A percentile compares a stretch with the other conserved stretches of the same genome.
These are phyloP conservation scores for Acronicta psi DNA, from an alignment of 2,888 invertebrate species.

Conservation along the genomic window DNA sequence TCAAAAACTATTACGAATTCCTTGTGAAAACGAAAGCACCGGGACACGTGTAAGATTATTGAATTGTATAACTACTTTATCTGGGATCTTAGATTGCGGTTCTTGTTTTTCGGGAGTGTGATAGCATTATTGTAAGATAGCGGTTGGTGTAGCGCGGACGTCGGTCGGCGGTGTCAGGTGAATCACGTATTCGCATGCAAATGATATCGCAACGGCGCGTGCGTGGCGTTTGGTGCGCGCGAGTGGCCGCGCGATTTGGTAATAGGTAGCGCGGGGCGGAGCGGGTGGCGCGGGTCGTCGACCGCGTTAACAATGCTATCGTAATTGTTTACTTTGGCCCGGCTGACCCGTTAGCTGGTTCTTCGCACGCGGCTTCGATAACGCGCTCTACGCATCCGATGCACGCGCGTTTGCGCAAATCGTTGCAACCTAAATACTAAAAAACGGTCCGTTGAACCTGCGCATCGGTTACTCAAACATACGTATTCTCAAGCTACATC, in stretches of 20 bases:
- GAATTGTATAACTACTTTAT: slow-evolving; percentile 50
- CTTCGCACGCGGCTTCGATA: slow-evolving; percentile 59
- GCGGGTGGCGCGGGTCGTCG: slow-evolving; percentile 63
- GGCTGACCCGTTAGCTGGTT: slow-evolving; percentile 71
- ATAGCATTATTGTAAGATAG: slow-evolving; percentile 26
- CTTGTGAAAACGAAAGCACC: slow-evolving; percentile 49
- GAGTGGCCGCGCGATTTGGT: slow-evolving; percentile 65
- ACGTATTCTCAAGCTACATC: slow-evolving; percentile 51
- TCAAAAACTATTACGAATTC: slow-evolving; percentile 43
- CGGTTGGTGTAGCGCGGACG: slow-evolving; percentile 14
- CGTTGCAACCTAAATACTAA: slow-evolving; percentile 74
- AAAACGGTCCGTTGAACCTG: slow-evolving; percentile 66
- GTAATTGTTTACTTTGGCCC: slow-evolving; percentile 83
- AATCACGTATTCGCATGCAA: slow-evolving; percentile 67
- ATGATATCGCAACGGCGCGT: slow-evolving; percentile 55
- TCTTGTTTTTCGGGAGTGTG: slow-evolving; percentile 26
- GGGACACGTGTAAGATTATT: slow-evolving; percentile 48
- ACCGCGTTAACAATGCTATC: slow-evolving; percentile 79
- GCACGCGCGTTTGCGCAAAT: slow-evolving; percentile 72
- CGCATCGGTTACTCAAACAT: slow-evolving; percentile 43
- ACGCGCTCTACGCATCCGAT: slow-evolving; percentile 61
- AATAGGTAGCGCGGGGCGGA: slow-evolving; percentile 57
- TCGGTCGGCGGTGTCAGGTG: slow-evolving; percentile 49
- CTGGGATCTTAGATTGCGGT: slow-evolving; percentile 35
- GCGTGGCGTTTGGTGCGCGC: slow-evolving; percentile 51